Conservation (phyloP, 2,888 invertebrate species). For the Helicoverpa assulta region DNA sequence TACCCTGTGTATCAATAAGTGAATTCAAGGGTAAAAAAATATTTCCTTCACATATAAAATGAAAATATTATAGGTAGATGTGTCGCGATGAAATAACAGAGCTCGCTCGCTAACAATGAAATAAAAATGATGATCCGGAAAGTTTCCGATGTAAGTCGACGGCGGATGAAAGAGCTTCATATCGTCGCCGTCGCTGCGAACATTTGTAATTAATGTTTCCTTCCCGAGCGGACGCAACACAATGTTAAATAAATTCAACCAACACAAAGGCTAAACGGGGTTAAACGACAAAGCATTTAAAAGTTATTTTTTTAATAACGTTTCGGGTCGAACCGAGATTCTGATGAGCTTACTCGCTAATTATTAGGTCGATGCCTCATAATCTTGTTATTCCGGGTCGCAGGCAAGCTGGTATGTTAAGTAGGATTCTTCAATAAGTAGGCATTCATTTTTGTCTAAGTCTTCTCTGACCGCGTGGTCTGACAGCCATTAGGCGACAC, state of each 20-base stretch:
- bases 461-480: constrained; percentile 13
- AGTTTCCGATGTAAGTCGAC: constrained; percentile 37
- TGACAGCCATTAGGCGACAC: constrained; percentile 4
- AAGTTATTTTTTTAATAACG: constrained; percentile 39
- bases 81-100: constrained; percentile 14
- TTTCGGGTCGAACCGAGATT: constrained; percentile 21
- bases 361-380: constrained; percentile 20
- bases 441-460: constrained; percentile 19
- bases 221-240: constrained; percentile 41
- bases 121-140: constrained; percentile 41
- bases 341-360: constrained; percentile 29
- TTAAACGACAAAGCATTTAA: constrained; percentile 30
- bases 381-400: constrained; percentile 36
- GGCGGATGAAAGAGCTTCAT: constrained; percentile 23
- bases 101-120: constrained; percentile 31
- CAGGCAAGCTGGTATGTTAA: constrained; percentile 8
- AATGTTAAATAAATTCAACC: constrained; percentile 50
- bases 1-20: too few relatives aligned
- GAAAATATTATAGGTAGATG: background rate
- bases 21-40: too few relatives aligned
- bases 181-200: constrained; percentile 21
- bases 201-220: constrained; percentile 54
- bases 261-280: constrained; percentile 42
- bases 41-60: background rate
- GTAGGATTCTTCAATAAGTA: constrained; percentile 17